phyloP scores from a whole-genome alignment of 2,888 invertebrate genomes.

The Nomada fucata region DNA sequence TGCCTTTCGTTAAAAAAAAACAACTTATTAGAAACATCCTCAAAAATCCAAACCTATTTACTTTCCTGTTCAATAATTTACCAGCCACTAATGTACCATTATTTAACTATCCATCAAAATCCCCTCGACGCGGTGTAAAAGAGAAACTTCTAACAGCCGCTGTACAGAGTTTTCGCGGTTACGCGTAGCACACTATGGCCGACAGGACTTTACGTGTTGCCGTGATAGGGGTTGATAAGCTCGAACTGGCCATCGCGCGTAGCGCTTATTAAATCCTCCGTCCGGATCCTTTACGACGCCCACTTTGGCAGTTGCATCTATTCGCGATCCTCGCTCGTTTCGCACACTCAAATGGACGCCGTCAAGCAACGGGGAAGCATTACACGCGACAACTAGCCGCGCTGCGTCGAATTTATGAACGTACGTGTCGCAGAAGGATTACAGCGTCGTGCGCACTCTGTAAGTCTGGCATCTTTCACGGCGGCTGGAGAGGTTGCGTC shows the following conservation, averaged over 20 bases:
- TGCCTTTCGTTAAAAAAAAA: too few species aligned
- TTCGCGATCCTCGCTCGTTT: conserved; percentile 33
- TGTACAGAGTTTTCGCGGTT: not conserved
- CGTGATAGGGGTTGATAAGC: conserved; percentile 31
- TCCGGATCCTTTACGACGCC: conserved; percentile 36
- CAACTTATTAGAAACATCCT: too few species aligned
- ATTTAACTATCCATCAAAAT: not conserved
- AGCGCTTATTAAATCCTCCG: conserved; percentile 47
- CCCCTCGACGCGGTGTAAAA: not conserved
- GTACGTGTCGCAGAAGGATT: conserved; percentile 73
- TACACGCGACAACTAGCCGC: conserved; percentile 22
- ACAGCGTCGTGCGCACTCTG: conserved; percentile 60
- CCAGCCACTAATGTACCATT: not conserved
- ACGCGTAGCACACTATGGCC: not conserved
- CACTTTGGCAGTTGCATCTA: not conserved
- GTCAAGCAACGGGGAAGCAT: conserved; percentile 36
- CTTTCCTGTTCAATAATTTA: too few species aligned
- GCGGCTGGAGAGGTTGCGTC: conserved; percentile 61
- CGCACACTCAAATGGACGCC: conserved; percentile 42
- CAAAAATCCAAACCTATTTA: too few species aligned
- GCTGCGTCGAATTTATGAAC: conserved; percentile 70
- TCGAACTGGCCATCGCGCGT: not conserved
- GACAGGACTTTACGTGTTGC: conserved; percentile 2
- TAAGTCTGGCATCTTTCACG: conserved; percentile 59
- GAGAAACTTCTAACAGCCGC: not conserved